Evolutionary conservation across 92 coral and sea anemone genomes (phyloP).

Genomic region (Heteractis magnifica): DNA sequence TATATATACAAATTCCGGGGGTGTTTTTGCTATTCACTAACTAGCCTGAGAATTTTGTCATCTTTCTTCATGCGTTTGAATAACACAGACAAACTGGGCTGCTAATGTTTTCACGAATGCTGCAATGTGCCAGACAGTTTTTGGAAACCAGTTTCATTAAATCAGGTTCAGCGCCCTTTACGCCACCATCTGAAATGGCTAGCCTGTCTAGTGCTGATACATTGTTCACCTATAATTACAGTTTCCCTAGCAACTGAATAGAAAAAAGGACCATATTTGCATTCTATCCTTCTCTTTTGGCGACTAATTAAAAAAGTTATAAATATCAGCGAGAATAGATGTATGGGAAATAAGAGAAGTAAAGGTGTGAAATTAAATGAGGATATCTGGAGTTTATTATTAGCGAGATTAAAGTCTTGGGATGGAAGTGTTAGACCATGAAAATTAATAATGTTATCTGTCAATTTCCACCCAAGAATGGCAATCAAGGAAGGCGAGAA

Average conservation of each 20-base stretch:
- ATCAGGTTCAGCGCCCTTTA: not conserved
- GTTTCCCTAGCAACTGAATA: constrained; percentile 8
- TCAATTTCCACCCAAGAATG: not conserved
- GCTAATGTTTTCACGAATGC: too few relatives aligned
- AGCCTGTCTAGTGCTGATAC: not conserved
- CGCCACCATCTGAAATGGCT: not conserved
- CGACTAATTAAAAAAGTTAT: not conserved
- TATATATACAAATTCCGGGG: not conserved
- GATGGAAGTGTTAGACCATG: not conserved
- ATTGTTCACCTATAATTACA: not conserved
- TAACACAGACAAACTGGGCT: too few relatives aligned
- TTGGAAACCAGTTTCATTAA: not conserved
- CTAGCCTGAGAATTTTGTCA: too few relatives aligned
- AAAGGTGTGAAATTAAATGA: not conserved
- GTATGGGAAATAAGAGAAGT: not conserved
- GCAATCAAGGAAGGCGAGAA: not conserved
- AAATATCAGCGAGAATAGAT: not conserved
- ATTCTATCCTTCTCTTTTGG: not conserved
- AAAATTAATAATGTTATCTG: not conserved
- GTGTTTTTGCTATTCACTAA: too few relatives aligned
- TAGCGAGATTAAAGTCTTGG: not conserved
- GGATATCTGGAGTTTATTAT: not conserved
- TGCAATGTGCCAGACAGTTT: too few relatives aligned
- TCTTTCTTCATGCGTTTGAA: too few relatives aligned
- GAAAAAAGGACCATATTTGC: not conserved